These are phyloP conservation scores for Apeltes quadracus DNA, from an alignment of 2,113 vertebrate genomes.

Conservation along the genomic window DNA sequence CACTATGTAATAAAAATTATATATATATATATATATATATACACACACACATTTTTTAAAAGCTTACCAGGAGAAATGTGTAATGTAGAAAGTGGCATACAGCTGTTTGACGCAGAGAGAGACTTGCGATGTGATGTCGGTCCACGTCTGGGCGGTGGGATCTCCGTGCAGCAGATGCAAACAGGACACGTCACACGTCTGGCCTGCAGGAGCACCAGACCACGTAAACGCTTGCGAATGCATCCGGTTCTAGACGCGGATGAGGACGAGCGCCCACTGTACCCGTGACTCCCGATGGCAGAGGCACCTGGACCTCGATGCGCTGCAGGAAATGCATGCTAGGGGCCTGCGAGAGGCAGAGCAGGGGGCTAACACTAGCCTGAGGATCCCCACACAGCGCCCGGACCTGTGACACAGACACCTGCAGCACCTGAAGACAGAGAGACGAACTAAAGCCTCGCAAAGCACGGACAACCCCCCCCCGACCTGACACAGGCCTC, in stretches of 20 bases:
- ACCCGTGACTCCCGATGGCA: conserved; percentile 90
- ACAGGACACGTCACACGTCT: conserved; percentile 82
- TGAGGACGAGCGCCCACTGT: background rate
- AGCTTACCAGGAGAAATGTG: conserved; percentile 94
- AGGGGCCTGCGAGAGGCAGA: conserved; percentile 88
- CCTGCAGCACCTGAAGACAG: conserved; percentile 83
- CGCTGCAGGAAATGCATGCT: conserved; percentile 85
- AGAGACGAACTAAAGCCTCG: background rate
- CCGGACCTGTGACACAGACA: conserved; percentile 80
- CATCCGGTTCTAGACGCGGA: background rate
- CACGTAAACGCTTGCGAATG: conserved; percentile 12
- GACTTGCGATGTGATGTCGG: conserved; percentile 90
- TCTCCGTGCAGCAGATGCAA: conserved; percentile 89
- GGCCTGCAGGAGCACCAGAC: conserved; percentile 75
- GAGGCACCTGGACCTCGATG: conserved; percentile 91
- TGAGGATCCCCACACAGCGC: conserved; percentile 76
- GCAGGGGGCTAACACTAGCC: conserved; percentile 84
- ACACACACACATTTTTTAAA: too few relatives aligned
- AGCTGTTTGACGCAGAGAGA: conserved; percentile 87
- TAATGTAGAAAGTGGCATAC: conserved; percentile 91
- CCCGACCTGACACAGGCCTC: background rate
- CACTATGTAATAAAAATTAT: background rate
- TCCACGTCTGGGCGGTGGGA: conserved; percentile 85
- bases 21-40: too few relatives aligned
- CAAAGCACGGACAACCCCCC: background rate